Evolutionary conservation across 2,888 invertebrate genomes (phyloP).

Genomic region (Papilio demoleus): DNA sequence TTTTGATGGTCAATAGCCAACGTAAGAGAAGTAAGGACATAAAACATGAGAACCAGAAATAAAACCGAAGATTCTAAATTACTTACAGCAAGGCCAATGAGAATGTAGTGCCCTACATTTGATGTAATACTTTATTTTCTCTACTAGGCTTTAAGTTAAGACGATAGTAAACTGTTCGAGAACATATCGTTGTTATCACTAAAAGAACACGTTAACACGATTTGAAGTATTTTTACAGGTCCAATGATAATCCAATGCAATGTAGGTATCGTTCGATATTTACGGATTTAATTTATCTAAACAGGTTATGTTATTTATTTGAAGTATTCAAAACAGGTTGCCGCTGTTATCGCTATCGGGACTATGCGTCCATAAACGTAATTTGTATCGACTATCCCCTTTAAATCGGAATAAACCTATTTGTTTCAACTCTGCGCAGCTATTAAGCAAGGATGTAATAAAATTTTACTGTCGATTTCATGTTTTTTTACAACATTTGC

Average conservation of each 20-base stretch:
- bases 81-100: background rate
- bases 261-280: slow-evolving; percentile 75
- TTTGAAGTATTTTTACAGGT: slow-evolving; percentile 58
- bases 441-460: slow-evolving; percentile 56
- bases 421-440: slow-evolving; percentile 60
- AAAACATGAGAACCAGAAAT: too few species aligned
- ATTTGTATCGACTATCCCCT: slow-evolving; percentile 73
- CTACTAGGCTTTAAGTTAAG: too few species aligned
- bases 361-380: slow-evolving; percentile 74
- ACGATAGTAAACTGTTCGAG: background rate
- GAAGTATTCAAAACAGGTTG: slow-evolving; percentile 76
- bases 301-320: slow-evolving; percentile 77
- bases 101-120: background rate
- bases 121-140: too few species aligned
- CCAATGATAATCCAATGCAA: slow-evolving; percentile 67
- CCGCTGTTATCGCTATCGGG: slow-evolving; percentile 69
- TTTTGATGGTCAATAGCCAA: too few species aligned
- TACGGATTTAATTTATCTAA: slow-evolving; percentile 78
- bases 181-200: background rate
- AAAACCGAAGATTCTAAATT: too few species aligned
- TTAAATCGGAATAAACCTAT: slow-evolving; percentile 74
- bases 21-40: too few species aligned
- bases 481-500: slow-evolving; percentile 40
- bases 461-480: slow-evolving; percentile 52
- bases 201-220: slow-evolving; percentile 19